Evolutionary conservation across 2,113 vertebrate genomes (phyloP), one percentile per base, ranked within the genome.

Genomic region (Urocitellus parryii): DNA sequence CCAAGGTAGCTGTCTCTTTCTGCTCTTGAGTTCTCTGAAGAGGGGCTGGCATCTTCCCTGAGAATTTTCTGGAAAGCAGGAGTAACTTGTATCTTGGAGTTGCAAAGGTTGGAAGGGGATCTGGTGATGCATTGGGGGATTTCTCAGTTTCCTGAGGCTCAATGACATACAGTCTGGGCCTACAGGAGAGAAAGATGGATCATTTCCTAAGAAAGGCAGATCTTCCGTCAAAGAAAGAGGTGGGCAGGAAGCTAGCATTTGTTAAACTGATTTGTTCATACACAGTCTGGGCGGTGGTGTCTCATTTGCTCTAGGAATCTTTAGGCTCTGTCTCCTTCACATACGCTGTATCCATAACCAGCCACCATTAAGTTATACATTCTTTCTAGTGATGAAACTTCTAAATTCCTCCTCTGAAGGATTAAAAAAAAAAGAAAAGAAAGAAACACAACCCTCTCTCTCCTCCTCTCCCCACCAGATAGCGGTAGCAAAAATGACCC

Each of bases 401-500:
- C 51, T 84, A 92, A 93, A 79, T 95, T 95, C n/a, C 58, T 95
- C 45, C 68, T 90, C 79, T 95, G 74, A 96, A 94, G 86, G 73
- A 86, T 86, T 67, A 88, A 91, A 67, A 93, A 85, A 73, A 53
- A 32, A 51, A 20, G n/a, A 8, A n/a, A 82, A 65, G n/a, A n/a
- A n/a, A n/a, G n/a, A n/a, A n/a, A n/a, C n/a, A n/a, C n/a, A 45
- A 8, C 45, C 45, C n/a, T 53, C 22, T 51, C 32, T 81, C 13
- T 79, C 39, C 17, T 42, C 27, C 5, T 37, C 25, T 78, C 25
- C 20, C 39, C 24, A 42, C 39, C 74, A 80, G n/a, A 88, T 9
- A 96, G 70, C 72, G 87, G 67, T 67, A 93, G 72, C 83, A 91
- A 83, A 97, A 95, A 79, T 70, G 77, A 74, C 90, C 76, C 76